Conservation (phyloP, 2,888 invertebrate genomes). For the Cerastis rubricosa region DNA sequence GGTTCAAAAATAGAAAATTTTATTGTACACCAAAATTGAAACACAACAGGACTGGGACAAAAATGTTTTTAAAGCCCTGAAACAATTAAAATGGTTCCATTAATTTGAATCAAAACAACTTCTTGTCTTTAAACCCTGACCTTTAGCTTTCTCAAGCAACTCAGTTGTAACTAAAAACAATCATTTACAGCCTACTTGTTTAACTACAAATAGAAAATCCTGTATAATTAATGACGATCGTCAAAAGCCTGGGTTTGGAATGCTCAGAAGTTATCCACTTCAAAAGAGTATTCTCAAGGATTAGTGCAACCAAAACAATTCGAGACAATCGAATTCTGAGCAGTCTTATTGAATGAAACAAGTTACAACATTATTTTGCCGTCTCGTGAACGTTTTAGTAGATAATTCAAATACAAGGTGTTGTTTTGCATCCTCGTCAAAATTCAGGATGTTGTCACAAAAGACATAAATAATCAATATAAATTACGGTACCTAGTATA, state of each 20-base stretch:
- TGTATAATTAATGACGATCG: slow-evolving; percentile 5
- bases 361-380: slow-evolving; percentile 10
- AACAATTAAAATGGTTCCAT: neutral
- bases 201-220: slow-evolving; percentile 10
- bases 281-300: slow-evolving; percentile 20
- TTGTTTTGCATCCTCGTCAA: too few species aligned
- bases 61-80: neutral
- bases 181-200: neutral
- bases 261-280: slow-evolving; percentile 22
- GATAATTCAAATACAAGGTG: slow-evolving; percentile 30
- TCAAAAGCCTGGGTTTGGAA: neutral
- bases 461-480: too few species aligned
- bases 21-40: neutral
- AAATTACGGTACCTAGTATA: too few species aligned
- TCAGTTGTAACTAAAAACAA: neutral
- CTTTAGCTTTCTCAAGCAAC: neutral
- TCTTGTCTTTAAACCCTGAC: too few species aligned
- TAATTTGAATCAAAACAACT: neutral
- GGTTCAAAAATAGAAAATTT: neutral
- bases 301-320: slow-evolving; percentile 37
- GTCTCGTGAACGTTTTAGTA: slow-evolving; percentile 9
- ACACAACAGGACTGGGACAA: too few species aligned
- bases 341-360: slow-evolving; percentile 30
- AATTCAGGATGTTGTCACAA: too few species aligned
- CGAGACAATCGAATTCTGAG: slow-evolving; percentile 29